Evolutionary conservation across 2,888 invertebrate genomes (phyloP), one percentile per base, ranked within the genome.

Genomic region (Andrena fulva): DNA sequence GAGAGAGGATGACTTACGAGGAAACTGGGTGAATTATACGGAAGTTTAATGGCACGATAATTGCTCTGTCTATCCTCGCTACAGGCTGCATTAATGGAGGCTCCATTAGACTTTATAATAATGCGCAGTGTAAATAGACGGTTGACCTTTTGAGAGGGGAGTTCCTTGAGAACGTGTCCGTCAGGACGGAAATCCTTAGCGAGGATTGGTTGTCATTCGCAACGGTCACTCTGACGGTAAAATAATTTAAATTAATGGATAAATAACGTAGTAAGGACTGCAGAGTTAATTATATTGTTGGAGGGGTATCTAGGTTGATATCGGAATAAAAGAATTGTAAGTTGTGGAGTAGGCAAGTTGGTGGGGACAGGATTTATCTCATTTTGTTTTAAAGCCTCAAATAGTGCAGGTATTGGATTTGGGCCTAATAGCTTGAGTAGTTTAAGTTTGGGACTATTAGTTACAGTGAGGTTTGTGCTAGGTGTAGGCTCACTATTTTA

Each of bases 41-140:
- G 71, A 78, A 75, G 68, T 78, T 83, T 84, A 78, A 82, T 69
- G 62, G 68, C 75, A 60, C n/a, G 52, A 27, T 77, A 82, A 73
- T 78, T 79, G 59, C 73, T 33, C 24, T 48, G 68, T 64, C 79
- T 70, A 72, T 56, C 48, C 54, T 31, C 29, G 35, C 50, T 50
- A 50, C 63, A 54, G 52, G 68, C 60, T 50, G 54, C 64, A 71
- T 72, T 82, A 80, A 60, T 62, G 67, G 54, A 52, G 7, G 2
- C 56, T 0, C 77, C 66, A 63, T 78, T 82, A 74, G 63, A 63
- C 67, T 74, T 68, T 60, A 71, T 71, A 74, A 74, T 82, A 74
- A 78, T 74, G 52, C 63, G 6, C 63, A 12, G 52, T 63, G 67
- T 77, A 74, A 74, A 74, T 63, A 77, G 59, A 83, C 8, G 10